Conservation (phyloP, 2,888 invertebrate species). For the Stenolophus ochropezus region DNA sequence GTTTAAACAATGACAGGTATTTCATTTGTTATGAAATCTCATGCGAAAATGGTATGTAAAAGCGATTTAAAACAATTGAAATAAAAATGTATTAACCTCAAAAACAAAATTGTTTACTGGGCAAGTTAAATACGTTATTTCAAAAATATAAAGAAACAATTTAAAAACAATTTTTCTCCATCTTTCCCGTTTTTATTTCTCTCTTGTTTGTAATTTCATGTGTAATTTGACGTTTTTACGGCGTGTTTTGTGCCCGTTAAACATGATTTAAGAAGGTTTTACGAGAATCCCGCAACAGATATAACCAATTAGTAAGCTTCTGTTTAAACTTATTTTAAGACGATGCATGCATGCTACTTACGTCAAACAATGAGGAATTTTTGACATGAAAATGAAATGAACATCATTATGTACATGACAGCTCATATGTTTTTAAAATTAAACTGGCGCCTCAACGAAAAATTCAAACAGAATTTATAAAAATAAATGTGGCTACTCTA, state of each 20-base stretch:
- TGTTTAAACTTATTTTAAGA: not conserved
- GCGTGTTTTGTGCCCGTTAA: not conserved
- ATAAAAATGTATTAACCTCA: not conserved
- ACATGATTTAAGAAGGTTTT: not conserved
- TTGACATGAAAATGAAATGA: not conserved
- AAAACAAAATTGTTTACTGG: not conserved
- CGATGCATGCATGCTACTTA: not conserved
- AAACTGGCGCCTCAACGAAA: not conserved
- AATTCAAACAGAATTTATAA: not conserved
- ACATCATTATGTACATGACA: not conserved
- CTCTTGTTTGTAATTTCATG: not conserved
- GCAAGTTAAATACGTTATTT: not conserved
- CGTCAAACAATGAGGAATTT: not conserved
- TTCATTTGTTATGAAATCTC: no score
- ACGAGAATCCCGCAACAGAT: not conserved
- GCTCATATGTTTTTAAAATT: not conserved
- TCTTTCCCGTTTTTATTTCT: not conserved
- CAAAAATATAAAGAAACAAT: not conserved
- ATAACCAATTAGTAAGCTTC: not conserved
- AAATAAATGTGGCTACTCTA: not conserved
- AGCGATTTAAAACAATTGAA: not conserved
- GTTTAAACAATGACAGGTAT: no score
- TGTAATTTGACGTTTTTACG: not conserved
- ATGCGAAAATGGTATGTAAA: not conserved
- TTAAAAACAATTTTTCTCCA: not conserved